These are phyloP conservation scores for Urocynchramus pylzowi DNA, from an alignment of 2,113 vertebrate genomes.

Conservation along the genomic window DNA sequence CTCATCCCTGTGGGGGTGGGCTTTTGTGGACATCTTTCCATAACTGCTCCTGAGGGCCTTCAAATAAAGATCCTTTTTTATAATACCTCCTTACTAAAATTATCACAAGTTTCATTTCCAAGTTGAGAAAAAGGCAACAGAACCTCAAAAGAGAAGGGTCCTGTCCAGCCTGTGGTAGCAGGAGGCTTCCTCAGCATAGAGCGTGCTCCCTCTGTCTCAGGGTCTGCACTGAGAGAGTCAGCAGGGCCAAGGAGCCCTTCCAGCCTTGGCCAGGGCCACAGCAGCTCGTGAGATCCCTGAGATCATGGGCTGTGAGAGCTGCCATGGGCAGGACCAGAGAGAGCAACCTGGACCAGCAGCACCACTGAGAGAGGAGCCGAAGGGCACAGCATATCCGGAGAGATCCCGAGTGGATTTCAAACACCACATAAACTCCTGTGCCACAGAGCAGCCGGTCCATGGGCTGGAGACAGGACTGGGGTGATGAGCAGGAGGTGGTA, in stretches of 20 bases:
- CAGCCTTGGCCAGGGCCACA: not conserved
- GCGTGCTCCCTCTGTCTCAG: not conserved
- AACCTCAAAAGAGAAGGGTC: not conserved
- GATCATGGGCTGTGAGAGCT: not conserved
- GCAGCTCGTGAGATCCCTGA: not conserved
- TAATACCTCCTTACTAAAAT: not conserved
- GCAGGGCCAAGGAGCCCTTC: not conserved
- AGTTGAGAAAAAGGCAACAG: not conserved
- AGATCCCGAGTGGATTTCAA: not conserved
- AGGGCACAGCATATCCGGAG: not conserved
- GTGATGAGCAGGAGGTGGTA: not conserved
- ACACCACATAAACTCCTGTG: not conserved
- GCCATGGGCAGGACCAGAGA: not conserved
- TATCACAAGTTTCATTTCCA: not conserved
- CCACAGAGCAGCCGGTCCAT: not conserved
- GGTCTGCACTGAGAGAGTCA: not conserved
- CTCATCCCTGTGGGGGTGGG: not conserved
- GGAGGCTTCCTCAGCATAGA: not conserved
- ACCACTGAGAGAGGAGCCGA: not conserved
- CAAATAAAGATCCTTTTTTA: not conserved
- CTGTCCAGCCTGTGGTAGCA: not conserved
- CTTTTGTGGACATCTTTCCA: not conserved
- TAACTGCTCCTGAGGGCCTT: not conserved
- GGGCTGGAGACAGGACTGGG: not conserved
- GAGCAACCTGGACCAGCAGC: not conserved